phyloP scores from a whole-genome alignment of 30 jellyfish, hydroid and myxozoan genomes.

The Pelagia noctiluca region DNA sequence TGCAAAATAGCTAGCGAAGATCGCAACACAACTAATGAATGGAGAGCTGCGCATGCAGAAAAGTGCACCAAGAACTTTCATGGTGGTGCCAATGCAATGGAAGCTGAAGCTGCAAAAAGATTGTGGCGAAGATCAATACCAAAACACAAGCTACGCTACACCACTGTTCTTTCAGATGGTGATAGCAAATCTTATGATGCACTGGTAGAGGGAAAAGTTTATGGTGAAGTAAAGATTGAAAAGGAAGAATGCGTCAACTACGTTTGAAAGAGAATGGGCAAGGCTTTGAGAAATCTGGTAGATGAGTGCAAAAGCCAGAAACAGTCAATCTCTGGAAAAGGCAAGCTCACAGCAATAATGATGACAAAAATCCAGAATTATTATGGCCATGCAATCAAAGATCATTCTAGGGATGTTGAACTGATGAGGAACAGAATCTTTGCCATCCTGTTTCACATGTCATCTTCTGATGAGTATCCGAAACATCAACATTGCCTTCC shows the following conservation, averaged over 20 bases:
- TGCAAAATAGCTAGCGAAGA: neutral
- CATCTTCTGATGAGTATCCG: slow-evolving; percentile 34
- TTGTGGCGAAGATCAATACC: slow-evolving; percentile 26
- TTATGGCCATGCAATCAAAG: slow-evolving; percentile 52
- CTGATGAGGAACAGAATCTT: neutral
- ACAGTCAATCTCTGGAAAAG: slow-evolving; percentile 43
- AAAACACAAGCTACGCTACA: slow-evolving; percentile 18
- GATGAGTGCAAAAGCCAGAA: slow-evolving; percentile 12
- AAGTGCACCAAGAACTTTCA: neutral
- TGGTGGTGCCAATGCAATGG: slow-evolving; percentile 47
- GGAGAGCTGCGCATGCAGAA: neutral
- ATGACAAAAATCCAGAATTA: slow-evolving; percentile 24
- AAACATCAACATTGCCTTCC: slow-evolving; percentile 10
- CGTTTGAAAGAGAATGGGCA: slow-evolving; percentile 24
- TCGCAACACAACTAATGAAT: neutral
- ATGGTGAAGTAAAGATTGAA: neutral
- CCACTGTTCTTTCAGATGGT: no score
- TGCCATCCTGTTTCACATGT: slow-evolving; percentile 29
- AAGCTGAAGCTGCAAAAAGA: slow-evolving; percentile 24
- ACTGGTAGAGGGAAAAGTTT: neutral
- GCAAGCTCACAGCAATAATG: slow-evolving; percentile 39
- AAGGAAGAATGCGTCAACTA: no score
- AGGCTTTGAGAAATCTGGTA: slow-evolving; percentile 28
- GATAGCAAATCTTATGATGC: slow-evolving; percentile 38
- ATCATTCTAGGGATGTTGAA: slow-evolving; percentile 7